Evolutionary conservation across 2,888 invertebrate species (phyloP).

Genomic region (Glaucopsyche alexis): DNA sequence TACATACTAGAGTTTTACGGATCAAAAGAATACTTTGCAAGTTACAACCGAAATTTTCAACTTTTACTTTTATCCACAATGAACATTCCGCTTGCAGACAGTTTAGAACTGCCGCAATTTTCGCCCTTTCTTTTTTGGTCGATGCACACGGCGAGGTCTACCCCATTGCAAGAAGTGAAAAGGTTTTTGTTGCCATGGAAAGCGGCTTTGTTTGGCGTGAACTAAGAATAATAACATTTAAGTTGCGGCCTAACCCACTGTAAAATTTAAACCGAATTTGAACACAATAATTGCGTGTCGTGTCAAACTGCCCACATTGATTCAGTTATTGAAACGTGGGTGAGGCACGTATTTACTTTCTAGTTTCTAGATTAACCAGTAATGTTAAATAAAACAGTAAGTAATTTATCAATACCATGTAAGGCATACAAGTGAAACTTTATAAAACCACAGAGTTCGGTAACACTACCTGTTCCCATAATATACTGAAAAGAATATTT

Average conservation of each 20-base stretch:
- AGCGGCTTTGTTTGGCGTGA: constrained; percentile 3
- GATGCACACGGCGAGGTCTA: constrained; percentile 3
- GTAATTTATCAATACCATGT: constrained; percentile 35
- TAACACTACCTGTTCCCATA: background rate
- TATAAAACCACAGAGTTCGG: constrained; percentile 23
- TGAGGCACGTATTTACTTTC: constrained; percentile 33
- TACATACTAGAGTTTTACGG: background rate
- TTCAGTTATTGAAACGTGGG: constrained; percentile 32
- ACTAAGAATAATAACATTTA: background rate
- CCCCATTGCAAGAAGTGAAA: background rate
- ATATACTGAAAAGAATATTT: constrained; percentile 1
- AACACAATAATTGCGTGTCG: constrained; percentile 34
- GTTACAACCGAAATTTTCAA: background rate
- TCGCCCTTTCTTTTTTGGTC: constrained; percentile 1
- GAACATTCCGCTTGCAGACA: background rate
- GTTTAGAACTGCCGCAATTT: constrained; percentile 12
- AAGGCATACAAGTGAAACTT: constrained; percentile 34
- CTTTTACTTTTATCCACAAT: background rate
- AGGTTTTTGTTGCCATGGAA: constrained; percentile 8
- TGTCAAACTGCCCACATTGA: constrained; percentile 32
- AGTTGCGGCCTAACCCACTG: background rate
- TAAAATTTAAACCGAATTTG: constrained; percentile 18
- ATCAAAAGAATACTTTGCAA: background rate
- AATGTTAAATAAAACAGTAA: constrained; percentile 37
- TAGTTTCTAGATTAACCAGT: constrained; percentile 35